Evolutionary conservation across 2,113 vertebrate species (phyloP).

Genomic region (Sisor rabdophorus): DNA sequence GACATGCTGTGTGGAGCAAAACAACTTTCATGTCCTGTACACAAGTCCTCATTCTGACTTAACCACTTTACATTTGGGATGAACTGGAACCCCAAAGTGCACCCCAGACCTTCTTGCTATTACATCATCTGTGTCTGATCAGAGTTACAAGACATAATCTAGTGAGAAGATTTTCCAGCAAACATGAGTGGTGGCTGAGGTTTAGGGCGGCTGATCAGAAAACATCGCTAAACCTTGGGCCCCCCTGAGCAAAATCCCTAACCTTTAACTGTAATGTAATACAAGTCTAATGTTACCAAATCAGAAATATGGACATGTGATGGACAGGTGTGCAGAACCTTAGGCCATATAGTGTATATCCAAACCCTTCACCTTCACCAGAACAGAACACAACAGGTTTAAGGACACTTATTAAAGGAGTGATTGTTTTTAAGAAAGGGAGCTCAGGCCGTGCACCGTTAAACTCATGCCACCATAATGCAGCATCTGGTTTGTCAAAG

Average conservation of each 20-base stretch:
- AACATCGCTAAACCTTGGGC: too few species aligned
- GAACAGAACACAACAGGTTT: conserved; percentile 4
- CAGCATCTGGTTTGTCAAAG: conserved; percentile 52
- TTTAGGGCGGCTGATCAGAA: too few species aligned
- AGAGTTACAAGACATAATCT: neutral
- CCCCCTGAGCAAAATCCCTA: too few species aligned
- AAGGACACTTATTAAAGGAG: neutral
- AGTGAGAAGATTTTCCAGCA: neutral
- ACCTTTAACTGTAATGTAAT: too few species aligned
- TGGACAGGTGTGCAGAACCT: neutral
- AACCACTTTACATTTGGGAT: neutral
- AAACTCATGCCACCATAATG: conserved; percentile 57
- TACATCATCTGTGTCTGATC: neutral
- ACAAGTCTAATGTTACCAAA: too few species aligned
- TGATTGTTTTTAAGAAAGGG: neutral
- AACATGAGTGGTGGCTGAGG: neutral
- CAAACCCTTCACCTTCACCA: neutral
- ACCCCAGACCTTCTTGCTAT: neutral
- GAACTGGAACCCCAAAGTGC: neutral
- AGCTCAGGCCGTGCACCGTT: conserved; percentile 50
- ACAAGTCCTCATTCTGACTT: neutral
- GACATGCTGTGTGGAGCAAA: neutral
- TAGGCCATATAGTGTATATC: neutral
- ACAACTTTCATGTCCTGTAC: neutral
- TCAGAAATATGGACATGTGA: neutral